Conservation (phyloP, 1,140 invertebrate species). For the Bombus picipes region DNA sequence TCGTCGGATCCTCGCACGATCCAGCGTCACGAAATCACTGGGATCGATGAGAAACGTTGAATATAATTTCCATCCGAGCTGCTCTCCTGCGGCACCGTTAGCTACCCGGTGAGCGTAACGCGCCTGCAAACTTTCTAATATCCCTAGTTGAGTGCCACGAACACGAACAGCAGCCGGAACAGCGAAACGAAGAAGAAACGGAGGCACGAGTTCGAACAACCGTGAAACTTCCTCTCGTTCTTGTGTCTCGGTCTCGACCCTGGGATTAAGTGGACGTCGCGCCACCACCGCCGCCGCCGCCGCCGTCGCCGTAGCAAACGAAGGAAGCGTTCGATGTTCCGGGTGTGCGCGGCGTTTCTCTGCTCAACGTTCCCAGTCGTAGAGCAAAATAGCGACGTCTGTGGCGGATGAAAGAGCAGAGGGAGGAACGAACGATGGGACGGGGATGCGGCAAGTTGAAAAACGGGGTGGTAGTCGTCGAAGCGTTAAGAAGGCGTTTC, state of each 20-base stretch:
- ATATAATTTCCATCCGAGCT: constrained; percentile 19
- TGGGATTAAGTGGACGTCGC: constrained; percentile 30
- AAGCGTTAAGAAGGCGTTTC: constrained; percentile 44
- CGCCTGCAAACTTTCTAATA: constrained; percentile 50
- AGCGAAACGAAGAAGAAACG: not conserved
- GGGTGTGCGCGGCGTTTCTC: no score
- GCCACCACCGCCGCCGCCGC: not conserved
- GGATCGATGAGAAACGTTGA: not conserved
- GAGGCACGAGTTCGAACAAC: not conserved
- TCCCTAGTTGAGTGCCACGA: not conserved
- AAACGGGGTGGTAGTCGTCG: not conserved
- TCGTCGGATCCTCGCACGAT: not conserved
- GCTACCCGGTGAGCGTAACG: constrained; percentile 24
- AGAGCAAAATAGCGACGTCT: not conserved
- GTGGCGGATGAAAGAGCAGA: not conserved
- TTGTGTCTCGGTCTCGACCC: not conserved
- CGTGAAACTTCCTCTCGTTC: constrained; percentile 23
- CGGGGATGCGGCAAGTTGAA: no score
- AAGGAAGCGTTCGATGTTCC: no score
- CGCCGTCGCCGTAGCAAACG: no score
- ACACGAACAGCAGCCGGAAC: not conserved
- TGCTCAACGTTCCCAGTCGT: constrained; percentile 10
- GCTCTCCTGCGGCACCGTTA: no score
- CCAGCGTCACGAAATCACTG: not conserved
- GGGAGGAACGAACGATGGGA: not conserved